Percentiles rank a stretch among this genome's conserved stretches.
These are phyloP conservation scores for Myiothlypis chrysogaster DNA, from an alignment of 2,797 vertebrate genomes.

Conservation along the genomic window DNA sequence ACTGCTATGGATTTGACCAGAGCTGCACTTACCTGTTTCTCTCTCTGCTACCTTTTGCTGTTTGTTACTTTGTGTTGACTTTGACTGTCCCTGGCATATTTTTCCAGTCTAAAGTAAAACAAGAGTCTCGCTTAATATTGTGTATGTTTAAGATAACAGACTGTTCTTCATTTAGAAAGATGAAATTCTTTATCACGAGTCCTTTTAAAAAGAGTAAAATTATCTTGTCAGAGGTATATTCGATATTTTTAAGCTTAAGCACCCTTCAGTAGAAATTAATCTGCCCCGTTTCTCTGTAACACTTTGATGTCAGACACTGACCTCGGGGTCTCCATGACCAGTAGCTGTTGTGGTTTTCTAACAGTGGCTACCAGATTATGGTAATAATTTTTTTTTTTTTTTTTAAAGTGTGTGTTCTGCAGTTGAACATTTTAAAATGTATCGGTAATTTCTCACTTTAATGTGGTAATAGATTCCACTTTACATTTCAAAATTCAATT, in stretches of 20 bases:
- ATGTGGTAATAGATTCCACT: constrained; percentile 53
- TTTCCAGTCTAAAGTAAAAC: constrained; percentile 79
- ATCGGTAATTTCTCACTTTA: constrained; percentile 51
- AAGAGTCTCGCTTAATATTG: constrained; percentile 75
- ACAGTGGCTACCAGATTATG: constrained; percentile 48
- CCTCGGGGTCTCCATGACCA: constrained; percentile 42
- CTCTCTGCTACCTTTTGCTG: constrained; percentile 80
- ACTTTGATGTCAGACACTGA: constrained; percentile 55
- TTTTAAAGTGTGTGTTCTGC: constrained; percentile 57
- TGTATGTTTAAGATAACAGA: constrained; percentile 77
- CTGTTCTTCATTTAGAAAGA: constrained; percentile 70
- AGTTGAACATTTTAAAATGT: constrained; percentile 49
- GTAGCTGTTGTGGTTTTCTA: constrained; percentile 62
- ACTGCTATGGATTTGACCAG: constrained; percentile 86
- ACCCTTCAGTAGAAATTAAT: constrained; percentile 48
- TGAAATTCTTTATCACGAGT: constrained; percentile 58
- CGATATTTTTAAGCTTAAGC: constrained; percentile 64
- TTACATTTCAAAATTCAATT: constrained; percentile 49
- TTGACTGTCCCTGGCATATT: constrained; percentile 86
- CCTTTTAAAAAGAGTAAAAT: constrained; percentile 70
- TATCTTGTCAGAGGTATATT: constrained; percentile 63
- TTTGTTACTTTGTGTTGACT: constrained; percentile 88
- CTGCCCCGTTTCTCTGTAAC: constrained; percentile 37
- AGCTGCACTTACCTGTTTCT: constrained; percentile 87
- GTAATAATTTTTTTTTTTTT: neutral